Percentiles rank a stretch among this genome's conserved stretches.
Evolutionary conservation across 2,113 vertebrate species (phyloP).

Genomic region (Damaliscus lunatus): DNA sequence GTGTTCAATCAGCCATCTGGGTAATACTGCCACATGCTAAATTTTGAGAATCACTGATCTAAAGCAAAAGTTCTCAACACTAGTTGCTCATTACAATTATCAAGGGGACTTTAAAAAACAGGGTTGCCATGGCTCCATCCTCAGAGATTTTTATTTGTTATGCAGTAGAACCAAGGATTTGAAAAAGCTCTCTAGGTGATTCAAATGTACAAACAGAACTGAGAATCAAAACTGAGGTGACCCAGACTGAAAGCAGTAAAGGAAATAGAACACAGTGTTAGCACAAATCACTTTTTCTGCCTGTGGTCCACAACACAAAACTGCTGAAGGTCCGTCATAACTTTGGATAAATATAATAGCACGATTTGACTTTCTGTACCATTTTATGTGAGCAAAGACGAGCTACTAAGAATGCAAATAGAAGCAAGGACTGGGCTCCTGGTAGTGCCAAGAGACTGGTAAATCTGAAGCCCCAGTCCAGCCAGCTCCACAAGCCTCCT

Average conservation of each 20-base stretch:
- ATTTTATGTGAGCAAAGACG: background rate
- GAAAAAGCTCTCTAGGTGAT: constrained; percentile 44
- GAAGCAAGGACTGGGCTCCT: background rate
- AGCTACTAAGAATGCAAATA: background rate
- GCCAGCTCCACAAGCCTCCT: rapidly evolving
- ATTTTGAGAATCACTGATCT: constrained; percentile 30
- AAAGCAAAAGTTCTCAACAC: constrained; percentile 9
- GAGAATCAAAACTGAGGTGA: constrained; percentile 15
- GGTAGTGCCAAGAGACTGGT: background rate
- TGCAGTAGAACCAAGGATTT: constrained; percentile 41
- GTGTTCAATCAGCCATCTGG: constrained; percentile 17
- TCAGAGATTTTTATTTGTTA: constrained; percentile 58
- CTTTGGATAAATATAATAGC: background rate
- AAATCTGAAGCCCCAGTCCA: background rate
- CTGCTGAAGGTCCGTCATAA: background rate
- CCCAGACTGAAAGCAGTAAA: constrained; percentile 1
- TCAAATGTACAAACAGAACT: constrained; percentile 48
- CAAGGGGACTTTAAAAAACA: constrained; percentile 38
- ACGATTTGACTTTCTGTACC: background rate
- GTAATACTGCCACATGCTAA: constrained; percentile 7
- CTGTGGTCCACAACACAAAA: background rate
- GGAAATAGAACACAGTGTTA: background rate
- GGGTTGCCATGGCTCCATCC: constrained; percentile 39
- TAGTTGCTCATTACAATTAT: constrained; percentile 55
- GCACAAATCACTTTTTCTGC: background rate